A percentile compares a stretch with the other conserved stretches of the same genome.
These are phyloP conservation scores for Gallinago nigripennis DNA, from an alignment of 2,797 vertebrate species.

Conservation along the genomic window DNA sequence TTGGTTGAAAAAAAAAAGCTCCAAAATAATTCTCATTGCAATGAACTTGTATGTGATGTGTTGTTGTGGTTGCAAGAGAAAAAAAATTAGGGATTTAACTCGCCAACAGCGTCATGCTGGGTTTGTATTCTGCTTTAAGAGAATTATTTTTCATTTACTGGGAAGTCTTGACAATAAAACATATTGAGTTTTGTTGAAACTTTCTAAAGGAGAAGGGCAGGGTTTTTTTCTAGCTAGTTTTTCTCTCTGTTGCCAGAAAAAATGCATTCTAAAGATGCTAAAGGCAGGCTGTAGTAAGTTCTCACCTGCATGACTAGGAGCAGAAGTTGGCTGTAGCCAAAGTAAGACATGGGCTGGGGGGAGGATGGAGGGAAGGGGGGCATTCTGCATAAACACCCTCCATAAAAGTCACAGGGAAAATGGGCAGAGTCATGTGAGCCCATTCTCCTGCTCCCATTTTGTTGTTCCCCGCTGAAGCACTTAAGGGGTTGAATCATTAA, in stretches of 20 bases:
- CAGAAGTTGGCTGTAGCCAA: background rate
- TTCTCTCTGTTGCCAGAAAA: background rate
- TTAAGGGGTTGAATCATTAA: slow-evolving; percentile 65
- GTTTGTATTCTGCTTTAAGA: background rate
- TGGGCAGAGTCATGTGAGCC: slow-evolving; percentile 45
- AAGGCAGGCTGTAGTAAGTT: background rate
- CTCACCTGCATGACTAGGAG: background rate
- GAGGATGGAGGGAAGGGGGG: background rate
- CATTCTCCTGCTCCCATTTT: background rate
- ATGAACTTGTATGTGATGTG: background rate
- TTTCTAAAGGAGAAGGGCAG: background rate
- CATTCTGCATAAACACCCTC: background rate
- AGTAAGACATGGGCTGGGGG: background rate
- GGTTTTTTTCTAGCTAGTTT: background rate
- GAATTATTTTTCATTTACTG: background rate
- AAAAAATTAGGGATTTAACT: background rate
- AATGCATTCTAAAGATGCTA: background rate
- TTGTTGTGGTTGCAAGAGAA: background rate
- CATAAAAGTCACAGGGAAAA: background rate
- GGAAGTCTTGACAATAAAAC: background rate
- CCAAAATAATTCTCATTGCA: background rate
- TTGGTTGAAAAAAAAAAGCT: background rate
- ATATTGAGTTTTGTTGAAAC: background rate
- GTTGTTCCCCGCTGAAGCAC: background rate
- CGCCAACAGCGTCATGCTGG: background rate